A percentile compares a stretch with the other conserved stretches of the same genome.
These are phyloP conservation scores for Xestia sexstrigata DNA, from an alignment of 2,888 invertebrate species.

Conservation along the genomic window DNA sequence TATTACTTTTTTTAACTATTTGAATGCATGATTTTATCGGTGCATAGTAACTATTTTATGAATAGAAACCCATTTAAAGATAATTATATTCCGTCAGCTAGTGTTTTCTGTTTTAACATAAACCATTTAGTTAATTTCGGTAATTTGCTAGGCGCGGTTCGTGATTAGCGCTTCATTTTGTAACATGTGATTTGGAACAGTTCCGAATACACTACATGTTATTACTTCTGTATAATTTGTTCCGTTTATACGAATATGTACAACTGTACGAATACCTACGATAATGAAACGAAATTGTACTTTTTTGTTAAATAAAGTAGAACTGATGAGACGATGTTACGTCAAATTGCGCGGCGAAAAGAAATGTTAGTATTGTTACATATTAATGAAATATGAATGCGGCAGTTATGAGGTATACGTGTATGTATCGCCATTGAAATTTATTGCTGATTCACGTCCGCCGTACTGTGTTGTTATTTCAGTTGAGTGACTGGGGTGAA, in stretches of 20 bases:
- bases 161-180: constrained; percentile 58
- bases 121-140: constrained; percentile 64
- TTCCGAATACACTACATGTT: constrained; percentile 50
- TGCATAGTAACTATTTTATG: constrained; percentile 4
- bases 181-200: constrained; percentile 63
- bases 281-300: constrained; percentile 24
- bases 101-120: constrained; percentile 58
- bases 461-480: constrained; percentile 85
- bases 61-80: constrained; percentile 23
- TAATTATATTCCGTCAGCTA: constrained; percentile 46
- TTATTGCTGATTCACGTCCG: constrained; percentile 87
- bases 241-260: constrained; percentile 14
- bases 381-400: constrained; percentile 73
- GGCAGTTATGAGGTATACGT: constrained; percentile 57
- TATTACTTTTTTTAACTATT: too few relatives aligned
- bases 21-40: neutral
- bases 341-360: constrained; percentile 58
- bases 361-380: constrained; percentile 66
- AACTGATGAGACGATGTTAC: constrained; percentile 47
- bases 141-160: constrained; percentile 57
- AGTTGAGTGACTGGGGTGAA: constrained; percentile 86
- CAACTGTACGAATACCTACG: neutral
- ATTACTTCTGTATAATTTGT: constrained; percentile 51
- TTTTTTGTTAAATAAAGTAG: constrained; percentile 36
- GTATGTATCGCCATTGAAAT: constrained; percentile 80